Base-by-base conservation (phyloP, 2,113 vertebrate species). In the Balaenoptera acutorostrata region DNA sequence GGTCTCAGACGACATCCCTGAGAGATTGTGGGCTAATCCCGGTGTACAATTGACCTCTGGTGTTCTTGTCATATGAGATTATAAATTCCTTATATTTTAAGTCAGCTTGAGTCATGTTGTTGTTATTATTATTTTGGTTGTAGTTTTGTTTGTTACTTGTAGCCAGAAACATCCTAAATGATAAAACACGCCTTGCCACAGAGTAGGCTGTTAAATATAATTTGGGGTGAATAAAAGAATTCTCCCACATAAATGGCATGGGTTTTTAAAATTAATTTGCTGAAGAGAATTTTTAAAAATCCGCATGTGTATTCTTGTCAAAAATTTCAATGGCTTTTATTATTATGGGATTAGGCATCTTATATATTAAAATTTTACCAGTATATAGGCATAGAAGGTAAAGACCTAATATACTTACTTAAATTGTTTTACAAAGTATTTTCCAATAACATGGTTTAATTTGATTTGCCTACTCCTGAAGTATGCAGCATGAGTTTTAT, bases 1-100 rank as follows among this genome's bases (percentile, higher is more conserved):
- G 1, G 23, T 49, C 39, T 81, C 33, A 81, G 64, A 49, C 0
- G 33, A 11, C 33, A 11, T 18, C 18, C 12, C 78, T 20, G 9
- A 63, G 55, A 2, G 17, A 18, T n/a, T 0, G 0, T 3, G n/a
- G 6, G 4, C 68, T 18, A 29, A 2, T 20, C 36, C 11, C 0
- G 3, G 15, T 33, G 36, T 6, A 20, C 7, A 18, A 5, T 12
- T 18, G 7, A 4, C 44, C n/a, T 25, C 52, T 27, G 63, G 13
- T 3, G 2, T 55, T 75, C 63, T 57, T 25, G 25, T 49, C 29
- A 33, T 8, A 4, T 10, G 61, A 39, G 49, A 49, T 46, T 20
- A 12, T 49, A 6, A 66, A 39, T 39, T 21, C 55, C 36, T 66
- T 44, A 5, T 55, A 23, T 31, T 27, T 21, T 17, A 12, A 27